A percentile compares a stretch with the other conserved stretches of the same genome.
Evolutionary conservation across 2,888 invertebrate genomes (phyloP).

Genomic region (Nomada fucata): DNA sequence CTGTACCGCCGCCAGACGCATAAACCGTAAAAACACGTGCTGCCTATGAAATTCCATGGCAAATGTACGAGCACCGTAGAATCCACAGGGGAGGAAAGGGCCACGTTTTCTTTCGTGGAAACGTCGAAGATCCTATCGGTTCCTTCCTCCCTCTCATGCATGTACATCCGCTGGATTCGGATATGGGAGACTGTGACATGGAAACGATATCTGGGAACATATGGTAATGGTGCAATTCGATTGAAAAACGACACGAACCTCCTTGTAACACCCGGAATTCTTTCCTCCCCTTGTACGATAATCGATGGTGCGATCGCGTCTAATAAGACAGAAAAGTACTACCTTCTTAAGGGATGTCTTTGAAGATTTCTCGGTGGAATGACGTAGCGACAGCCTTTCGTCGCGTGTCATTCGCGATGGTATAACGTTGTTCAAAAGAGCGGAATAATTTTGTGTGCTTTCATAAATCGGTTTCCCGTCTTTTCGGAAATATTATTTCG

Average conservation of each 20-base stretch:
- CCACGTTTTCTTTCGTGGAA: conserved; percentile 58
- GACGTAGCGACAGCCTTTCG: too few relatives aligned
- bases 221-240: conserved; percentile 52
- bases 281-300: conserved; percentile 34
- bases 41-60: conserved; percentile 66
- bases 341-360: not conserved
- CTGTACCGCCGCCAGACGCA: conserved; percentile 71
- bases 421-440: too few relatives aligned
- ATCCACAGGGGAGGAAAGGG: conserved; percentile 53
- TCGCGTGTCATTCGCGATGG: too few relatives aligned
- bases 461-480: too few relatives aligned
- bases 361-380: too few relatives aligned
- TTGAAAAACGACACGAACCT: conserved; percentile 58
- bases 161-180: conserved; percentile 35
- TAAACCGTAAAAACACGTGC: conserved; percentile 76
- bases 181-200: conserved; percentile 43
- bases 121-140: conserved; percentile 57
- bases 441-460: too few relatives aligned
- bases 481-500: too few relatives aligned
- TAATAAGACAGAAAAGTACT: not conserved
- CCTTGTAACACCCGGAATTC: conserved; percentile 40
- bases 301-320: conserved; percentile 33
- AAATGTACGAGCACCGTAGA: conserved; percentile 59
- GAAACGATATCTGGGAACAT: conserved; percentile 45
- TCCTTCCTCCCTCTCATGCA: conserved; percentile 3